These are phyloP conservation scores for Cynocephalus volans DNA, from an alignment of 2,113 vertebrate species.

Conservation along the genomic window DNA sequence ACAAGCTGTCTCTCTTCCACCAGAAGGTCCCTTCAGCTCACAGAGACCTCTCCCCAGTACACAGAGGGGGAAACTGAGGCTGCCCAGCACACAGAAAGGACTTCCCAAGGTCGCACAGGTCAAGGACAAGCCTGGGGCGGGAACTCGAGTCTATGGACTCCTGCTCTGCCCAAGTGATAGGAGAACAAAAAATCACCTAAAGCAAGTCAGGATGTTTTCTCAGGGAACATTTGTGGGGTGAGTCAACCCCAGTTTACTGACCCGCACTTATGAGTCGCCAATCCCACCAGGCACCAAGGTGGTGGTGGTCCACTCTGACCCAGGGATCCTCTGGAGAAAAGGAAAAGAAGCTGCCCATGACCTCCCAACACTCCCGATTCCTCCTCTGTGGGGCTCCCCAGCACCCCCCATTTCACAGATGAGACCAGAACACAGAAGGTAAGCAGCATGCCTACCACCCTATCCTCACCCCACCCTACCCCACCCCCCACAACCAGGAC, in stretches of 20 bases:
- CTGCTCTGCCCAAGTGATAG: not conserved
- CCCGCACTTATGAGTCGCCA: accelerated
- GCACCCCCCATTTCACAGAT: not conserved
- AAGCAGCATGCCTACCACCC: not conserved
- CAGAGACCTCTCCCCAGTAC: not conserved
- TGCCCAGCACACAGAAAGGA: accelerated
- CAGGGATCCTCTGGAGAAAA: not conserved
- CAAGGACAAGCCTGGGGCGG: not conserved
- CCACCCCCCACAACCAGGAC: not conserved
- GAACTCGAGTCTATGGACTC: not conserved
- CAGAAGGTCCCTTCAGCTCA: not conserved
- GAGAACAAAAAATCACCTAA: not conserved
- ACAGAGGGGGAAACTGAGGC: not conserved
- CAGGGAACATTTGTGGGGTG: accelerated
- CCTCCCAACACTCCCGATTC: constrained; percentile 54
- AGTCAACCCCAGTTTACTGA: not conserved
- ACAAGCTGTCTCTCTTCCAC: too few species aligned
- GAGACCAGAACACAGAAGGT: not conserved
- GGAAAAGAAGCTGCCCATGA: not conserved
- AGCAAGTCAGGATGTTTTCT: not conserved
- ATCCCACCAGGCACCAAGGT: not conserved
- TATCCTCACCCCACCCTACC: accelerated
- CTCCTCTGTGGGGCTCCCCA: not conserved
- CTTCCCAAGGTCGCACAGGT: not conserved
- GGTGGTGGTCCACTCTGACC: not conserved